phyloP scores from a whole-genome alignment of 2,113 vertebrate genomes.

The Tonatia bakeri region DNA sequence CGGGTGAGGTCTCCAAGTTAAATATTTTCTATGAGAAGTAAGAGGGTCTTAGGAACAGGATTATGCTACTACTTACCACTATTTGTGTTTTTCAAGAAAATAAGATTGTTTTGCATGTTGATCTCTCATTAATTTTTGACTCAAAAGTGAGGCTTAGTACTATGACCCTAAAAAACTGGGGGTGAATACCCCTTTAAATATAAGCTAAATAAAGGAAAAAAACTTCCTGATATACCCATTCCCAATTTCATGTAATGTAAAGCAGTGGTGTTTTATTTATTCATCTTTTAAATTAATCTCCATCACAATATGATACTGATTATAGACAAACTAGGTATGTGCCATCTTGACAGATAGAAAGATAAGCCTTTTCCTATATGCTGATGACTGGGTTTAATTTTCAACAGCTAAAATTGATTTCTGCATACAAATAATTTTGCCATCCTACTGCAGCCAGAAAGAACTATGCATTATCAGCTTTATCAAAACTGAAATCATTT shows the following conservation, averaged over 20 bases:
- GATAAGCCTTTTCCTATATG: background rate
- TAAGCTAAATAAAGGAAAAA: background rate
- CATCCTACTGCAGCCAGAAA: background rate
- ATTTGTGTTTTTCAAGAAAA: slow-evolving; percentile 43
- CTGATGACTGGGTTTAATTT: slow-evolving; percentile 23
- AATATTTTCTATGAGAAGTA: background rate
- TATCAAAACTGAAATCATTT: slow-evolving; percentile 60
- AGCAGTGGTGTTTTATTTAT: background rate
- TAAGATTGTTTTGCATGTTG: background rate
- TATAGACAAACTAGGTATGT: background rate
- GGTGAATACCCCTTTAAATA: background rate
- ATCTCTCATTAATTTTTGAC: background rate
- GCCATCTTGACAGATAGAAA: background rate
- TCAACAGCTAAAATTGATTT: slow-evolving; percentile 50
- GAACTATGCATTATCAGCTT: background rate
- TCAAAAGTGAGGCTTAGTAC: background rate
- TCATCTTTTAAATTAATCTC: slow-evolving; percentile 8
- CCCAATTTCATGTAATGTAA: background rate
- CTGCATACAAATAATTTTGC: slow-evolving; percentile 41
- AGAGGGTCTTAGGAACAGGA: background rate
- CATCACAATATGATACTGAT: background rate
- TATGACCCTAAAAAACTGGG: background rate
- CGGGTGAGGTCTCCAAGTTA: background rate
- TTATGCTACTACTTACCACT: background rate
- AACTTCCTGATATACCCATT: background rate